Conservation (phyloP, 1,140 invertebrate genomes). For the Plodia interpunctella region DNA sequence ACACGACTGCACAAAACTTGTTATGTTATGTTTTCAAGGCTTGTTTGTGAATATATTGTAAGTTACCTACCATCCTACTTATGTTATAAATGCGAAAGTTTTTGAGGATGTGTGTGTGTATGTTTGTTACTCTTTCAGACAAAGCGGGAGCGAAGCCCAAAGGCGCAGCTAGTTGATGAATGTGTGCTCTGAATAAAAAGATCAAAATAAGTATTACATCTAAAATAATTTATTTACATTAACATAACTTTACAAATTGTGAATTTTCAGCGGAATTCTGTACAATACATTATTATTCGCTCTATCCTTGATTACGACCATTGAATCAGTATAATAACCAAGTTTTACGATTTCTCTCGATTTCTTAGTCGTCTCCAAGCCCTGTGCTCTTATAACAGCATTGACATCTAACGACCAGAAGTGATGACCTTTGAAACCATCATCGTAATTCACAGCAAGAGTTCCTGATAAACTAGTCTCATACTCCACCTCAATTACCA, state of each 20-base stretch:
- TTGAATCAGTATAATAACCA: neutral
- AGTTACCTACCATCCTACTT: too few relatives aligned
- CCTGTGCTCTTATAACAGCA: neutral
- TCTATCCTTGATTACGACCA: neutral
- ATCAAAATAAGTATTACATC: neutral
- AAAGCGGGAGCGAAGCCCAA: too few relatives aligned
- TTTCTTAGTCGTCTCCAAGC: neutral
- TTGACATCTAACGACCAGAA: conserved; percentile 10
- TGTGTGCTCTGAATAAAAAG: neutral
- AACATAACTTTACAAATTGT: neutral
- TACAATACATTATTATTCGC: neutral
- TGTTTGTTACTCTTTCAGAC: too few relatives aligned
- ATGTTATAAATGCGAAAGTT: too few relatives aligned
- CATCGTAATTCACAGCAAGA: conserved; percentile 6
- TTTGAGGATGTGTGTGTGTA: too few relatives aligned
- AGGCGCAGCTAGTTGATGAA: too few relatives aligned
- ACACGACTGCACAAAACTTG: too few relatives aligned
- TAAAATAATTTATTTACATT: neutral
- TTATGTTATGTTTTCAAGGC: too few relatives aligned
- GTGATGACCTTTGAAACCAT: conserved; percentile 11
- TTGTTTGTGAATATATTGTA: too few relatives aligned
- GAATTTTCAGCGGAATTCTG: neutral
- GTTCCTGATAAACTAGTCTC: neutral
- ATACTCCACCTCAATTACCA: conserved; percentile 7
- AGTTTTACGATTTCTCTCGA: conserved; percentile 7